Base-by-base conservation (phyloP, 1,140 invertebrate genomes). In the Apis dorsata region DNA sequence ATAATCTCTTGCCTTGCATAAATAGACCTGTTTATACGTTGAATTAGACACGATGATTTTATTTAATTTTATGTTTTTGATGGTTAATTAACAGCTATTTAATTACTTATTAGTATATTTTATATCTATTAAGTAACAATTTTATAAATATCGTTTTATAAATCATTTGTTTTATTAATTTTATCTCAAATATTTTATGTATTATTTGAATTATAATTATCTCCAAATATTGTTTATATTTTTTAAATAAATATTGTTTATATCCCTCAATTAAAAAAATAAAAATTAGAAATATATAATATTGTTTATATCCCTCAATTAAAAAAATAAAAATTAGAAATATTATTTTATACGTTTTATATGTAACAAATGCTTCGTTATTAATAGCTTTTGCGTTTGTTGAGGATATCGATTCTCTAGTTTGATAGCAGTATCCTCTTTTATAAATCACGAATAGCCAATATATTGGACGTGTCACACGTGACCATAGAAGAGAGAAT, bases 361-460 rank as follows among this genome's bases (percentile, higher is more conserved):
- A 24, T n/a, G n/a, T 70, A 51, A 28, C 28, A 51, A 69, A 12
- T 1, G 44, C 8, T 53, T 49, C 19, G 65, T 69, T 78, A 63
- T 79, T 49, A 53, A 62, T 28, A 34, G 59, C 24, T 63, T 44
- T 19, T 11, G 44, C 53, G 24, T 63, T 57, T 63, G 5, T 79
- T 72, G 34, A 24, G 4, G 4, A 44, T 79, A 62, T 79, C 57
- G 53, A 62, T 51, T 60, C 57, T 44, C 57, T 44, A 34, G 68
- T 9, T 49, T 63, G 68, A 63, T 79, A 72, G 53, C 70, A 12
- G 44, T 51, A 57, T 70, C 24, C 59, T 57, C 75, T 13, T 70
- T 51, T 79, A 72, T 79, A 79, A 79, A 79, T 79, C 78, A 79
- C 57, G 57, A 63, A 51, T 79, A 69, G 71, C 49, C 68, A 63